phyloP scores from a whole-genome alignment of 2,888 invertebrate species.

The Monochamus alternatus region DNA sequence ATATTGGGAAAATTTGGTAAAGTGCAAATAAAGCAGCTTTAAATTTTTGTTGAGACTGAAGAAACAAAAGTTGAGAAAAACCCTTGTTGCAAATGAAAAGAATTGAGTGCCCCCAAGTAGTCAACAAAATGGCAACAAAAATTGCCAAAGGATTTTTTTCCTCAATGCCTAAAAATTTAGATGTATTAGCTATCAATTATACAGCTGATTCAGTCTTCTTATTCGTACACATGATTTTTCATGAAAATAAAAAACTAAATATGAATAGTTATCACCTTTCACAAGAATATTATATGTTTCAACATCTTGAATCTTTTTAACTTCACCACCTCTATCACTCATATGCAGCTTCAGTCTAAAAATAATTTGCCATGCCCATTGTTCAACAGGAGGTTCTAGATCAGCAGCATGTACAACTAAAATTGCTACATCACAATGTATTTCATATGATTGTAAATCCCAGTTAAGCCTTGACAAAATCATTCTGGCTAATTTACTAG shows the following conservation, averaged over 20 bases:
- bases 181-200: too few relatives aligned
- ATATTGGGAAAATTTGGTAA: conserved; percentile 80
- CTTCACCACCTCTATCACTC: conserved; percentile 75
- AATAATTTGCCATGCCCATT: conserved; percentile 84
- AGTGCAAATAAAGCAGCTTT: conserved; percentile 76
- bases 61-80: conserved; percentile 74
- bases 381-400: conserved; percentile 73
- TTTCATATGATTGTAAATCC: conserved; percentile 78
- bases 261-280: conserved; percentile 61
- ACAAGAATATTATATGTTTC: conserved; percentile 71
- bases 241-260: too few relatives aligned
- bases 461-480: conserved; percentile 83
- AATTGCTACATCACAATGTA: conserved; percentile 81
- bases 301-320: conserved; percentile 75
- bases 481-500: conserved; percentile 80
- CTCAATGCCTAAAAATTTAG: conserved; percentile 71
- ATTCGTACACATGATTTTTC: too few relatives aligned
- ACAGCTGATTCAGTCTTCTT: too few relatives aligned
- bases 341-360: conserved; percentile 78
- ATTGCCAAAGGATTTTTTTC: conserved; percentile 81
- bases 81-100: conserved; percentile 80
- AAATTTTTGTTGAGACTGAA: conserved; percentile 76
- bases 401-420: conserved; percentile 78
- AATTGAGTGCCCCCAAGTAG: conserved; percentile 82
- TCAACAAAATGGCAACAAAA: conserved; percentile 79